Conservation (phyloP, 2,888 invertebrate genomes). For the Heliconius charithonia region DNA sequence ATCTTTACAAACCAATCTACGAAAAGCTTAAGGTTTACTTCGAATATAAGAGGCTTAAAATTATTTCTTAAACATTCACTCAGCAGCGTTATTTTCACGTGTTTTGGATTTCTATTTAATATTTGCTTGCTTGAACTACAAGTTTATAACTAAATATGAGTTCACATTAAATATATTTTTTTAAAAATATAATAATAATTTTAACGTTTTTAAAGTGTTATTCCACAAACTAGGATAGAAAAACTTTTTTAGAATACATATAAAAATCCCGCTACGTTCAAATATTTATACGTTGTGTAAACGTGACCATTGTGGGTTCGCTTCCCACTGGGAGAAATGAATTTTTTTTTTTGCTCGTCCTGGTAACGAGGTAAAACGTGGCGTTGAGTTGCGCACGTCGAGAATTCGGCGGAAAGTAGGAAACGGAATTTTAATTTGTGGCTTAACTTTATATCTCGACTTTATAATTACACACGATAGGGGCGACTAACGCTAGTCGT, state of each 20-base stretch:
- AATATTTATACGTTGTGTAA: too few species aligned
- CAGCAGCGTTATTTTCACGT: background rate
- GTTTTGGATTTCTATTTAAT: background rate
- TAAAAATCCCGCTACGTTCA: too few species aligned
- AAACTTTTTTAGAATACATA: too few species aligned
- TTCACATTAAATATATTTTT: background rate
- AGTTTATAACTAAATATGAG: background rate
- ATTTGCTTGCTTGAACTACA: background rate
- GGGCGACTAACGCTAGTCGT: background rate
- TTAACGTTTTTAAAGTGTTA: too few species aligned
- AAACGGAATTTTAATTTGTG: background rate
- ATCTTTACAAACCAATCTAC: conserved; percentile 7
- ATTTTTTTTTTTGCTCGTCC: too few species aligned
- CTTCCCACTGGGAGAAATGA: too few species aligned
- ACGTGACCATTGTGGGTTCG: too few species aligned
- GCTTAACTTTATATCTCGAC: background rate
- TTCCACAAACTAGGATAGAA: too few species aligned
- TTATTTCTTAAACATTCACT: conserved; percentile 1
- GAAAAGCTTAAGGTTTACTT: conserved; percentile 9
- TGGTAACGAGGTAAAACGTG: too few species aligned
- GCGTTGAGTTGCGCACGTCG: too few species aligned
- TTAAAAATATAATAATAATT: background rate
- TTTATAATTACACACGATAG: background rate
- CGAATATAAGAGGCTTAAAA: conserved; percentile 3
- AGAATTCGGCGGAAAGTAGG: too few species aligned